These are phyloP conservation scores for Notechis scutatus DNA, from an alignment of 2,113 vertebrate species.

Conservation along the genomic window DNA sequence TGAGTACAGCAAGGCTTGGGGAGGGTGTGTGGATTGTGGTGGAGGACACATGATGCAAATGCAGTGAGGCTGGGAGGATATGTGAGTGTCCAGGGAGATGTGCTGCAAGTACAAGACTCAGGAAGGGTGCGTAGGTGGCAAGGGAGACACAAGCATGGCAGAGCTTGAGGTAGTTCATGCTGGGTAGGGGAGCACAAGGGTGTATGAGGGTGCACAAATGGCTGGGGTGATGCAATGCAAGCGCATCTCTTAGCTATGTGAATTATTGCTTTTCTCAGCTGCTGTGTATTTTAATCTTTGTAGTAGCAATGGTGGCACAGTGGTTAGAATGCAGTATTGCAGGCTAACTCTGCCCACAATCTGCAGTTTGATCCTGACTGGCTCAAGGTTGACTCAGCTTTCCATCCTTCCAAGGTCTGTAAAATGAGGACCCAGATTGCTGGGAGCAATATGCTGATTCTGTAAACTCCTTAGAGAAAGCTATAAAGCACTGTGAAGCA, in stretches of 20 bases:
- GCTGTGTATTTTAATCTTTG: background rate
- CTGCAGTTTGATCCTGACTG: background rate
- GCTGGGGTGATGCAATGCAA: background rate
- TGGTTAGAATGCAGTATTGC: background rate
- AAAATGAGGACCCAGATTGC: background rate
- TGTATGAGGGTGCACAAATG: background rate
- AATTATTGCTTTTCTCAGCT: background rate
- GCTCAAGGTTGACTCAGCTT: background rate
- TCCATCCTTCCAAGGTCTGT: background rate
- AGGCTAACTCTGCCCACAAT: background rate
- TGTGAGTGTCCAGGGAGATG: background rate
- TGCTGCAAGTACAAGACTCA: background rate
- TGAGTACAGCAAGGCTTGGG: background rate
- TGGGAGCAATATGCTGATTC: background rate
- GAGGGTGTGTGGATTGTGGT: background rate
- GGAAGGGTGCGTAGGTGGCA: background rate
- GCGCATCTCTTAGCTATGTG: background rate
- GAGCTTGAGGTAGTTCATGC: background rate
- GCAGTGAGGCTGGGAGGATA: background rate
- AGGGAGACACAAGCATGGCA: background rate
- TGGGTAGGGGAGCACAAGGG: background rate
- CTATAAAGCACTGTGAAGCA: background rate
- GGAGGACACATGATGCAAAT: background rate
- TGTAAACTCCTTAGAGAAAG: background rate
- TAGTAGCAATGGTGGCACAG: background rate